Evolutionary conservation across 2,797 vertebrate species (phyloP), one percentile per base, ranked within the genome.

Genomic region (Halcyon smyrnensis): DNA sequence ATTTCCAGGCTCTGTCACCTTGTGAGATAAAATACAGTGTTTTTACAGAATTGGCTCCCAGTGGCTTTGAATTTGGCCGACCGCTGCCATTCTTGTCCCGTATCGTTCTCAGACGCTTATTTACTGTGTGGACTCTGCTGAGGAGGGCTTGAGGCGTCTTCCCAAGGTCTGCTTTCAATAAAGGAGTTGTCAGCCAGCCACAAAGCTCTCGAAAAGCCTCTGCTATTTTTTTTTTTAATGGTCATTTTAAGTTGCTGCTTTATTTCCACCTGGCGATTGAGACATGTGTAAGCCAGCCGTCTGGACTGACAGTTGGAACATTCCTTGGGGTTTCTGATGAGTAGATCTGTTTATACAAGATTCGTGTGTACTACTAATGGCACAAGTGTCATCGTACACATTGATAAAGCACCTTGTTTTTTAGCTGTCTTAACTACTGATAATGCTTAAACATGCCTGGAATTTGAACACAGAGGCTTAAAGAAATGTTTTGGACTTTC

Each of bases 91-190:
- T 91, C 83, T 82, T 43, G 36, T 50, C 71, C 86, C 34, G 4
- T 62, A 30, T 92, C 74, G 6, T 79, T 94, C 84, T 92, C 87
- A 93, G 92, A 82, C 6, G 0, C 39, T 93, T 91, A 91, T 79
- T 96, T 93, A 74, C 70, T 70, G 8, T 57, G 73, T 82, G 60
- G 73, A 67, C 70, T 60, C 48, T 21, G 41, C 70, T 68, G 63
- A 93, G 83, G 70, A 94, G 67, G 85, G 68, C 68, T 92, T 57
- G 88, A 90, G 93, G 90, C 88, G 71, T 92, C 94, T 64, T 95
- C 89, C 77, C 70, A 87, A 70, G 75, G 62, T 81, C 95, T 95
- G 87, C 59, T 95, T 56, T 95, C 85, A 96, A 82, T 93, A 96
- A 84, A 67, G 79, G 84, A 91, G 24, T 59, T 97, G 85, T 73